Percentiles rank a stretch among this genome's conserved stretches.
phyloP scores from a whole-genome alignment of 1,140 invertebrate genomes.

The Cydia amplana region DNA sequence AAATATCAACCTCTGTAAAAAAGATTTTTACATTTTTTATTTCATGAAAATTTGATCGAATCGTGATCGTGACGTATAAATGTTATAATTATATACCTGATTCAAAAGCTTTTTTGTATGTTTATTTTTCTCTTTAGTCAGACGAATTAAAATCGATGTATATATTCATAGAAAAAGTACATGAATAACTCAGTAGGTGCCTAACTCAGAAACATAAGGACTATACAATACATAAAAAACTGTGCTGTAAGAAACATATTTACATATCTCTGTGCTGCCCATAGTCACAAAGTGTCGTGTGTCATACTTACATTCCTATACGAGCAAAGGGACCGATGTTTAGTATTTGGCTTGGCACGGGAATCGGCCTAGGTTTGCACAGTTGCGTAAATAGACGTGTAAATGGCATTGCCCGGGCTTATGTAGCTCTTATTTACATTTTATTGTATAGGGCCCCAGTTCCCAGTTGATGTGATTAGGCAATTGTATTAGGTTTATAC shows the following conservation, averaged over 20 bases:
- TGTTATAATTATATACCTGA: no score
- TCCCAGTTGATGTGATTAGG: constrained; percentile 4
- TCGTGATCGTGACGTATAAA: no score
- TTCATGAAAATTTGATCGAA: no score
- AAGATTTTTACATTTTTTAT: no score
- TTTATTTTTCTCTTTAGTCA: no score
- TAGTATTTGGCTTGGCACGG: constrained; percentile 1
- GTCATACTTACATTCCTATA: constrained; percentile 8
- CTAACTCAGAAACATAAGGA: no score
- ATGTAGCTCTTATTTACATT: constrained; percentile 23
- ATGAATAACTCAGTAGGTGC: no score
- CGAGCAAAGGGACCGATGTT: constrained; percentile 6
- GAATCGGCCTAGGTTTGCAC: constrained; percentile 26
- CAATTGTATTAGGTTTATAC: constrained; percentile 1
- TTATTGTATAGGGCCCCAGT: constrained; percentile 3
- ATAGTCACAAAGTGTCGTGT: background rate
- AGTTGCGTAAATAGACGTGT: constrained; percentile 21
- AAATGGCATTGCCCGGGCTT: constrained; percentile 19
- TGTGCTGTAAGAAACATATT: no score
- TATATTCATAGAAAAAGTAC: background rate
- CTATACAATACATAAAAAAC: no score
- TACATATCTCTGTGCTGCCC: no score
- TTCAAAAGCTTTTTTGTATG: no score
- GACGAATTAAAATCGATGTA: background rate
- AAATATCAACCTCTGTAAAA: no score